Evolutionary conservation across 2,113 vertebrate species (phyloP), one percentile per base, ranked within the genome.

Genomic region (Anolis sagrei): DNA sequence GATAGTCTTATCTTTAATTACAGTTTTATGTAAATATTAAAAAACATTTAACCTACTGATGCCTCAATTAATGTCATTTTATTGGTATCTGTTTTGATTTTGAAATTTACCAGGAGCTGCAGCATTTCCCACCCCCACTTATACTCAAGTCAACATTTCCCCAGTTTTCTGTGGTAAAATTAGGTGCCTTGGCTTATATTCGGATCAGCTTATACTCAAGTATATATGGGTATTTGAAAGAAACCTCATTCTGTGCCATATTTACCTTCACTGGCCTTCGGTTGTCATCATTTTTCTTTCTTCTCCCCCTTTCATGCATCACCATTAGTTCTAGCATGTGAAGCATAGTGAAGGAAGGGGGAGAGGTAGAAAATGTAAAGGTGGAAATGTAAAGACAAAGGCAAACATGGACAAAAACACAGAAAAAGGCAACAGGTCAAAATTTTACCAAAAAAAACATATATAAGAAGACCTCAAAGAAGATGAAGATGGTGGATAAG

Each of bases 231-330:
- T 44, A 5, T 82, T 74, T 62, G 29, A 48, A 83, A 74, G 83
- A 75, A 81, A 87, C 84, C 61, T 83, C 76, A 76, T 27, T 7
- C 29, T 89, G n/a, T 58, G 19, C 32, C 76, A 89, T 83, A 90
- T 79, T 70, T 87, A 88, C 48, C 89, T 48, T 64, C 44, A 34
- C 39, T 74, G 36, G 11, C 36, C 54, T 73, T 85, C 82, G 86
- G 64, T 27, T 92, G 84, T 82, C 82, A 9, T 76, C 77, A 81
- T 82, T 34, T 32, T 88, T 87, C 74, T 62, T 69, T 62, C 86
- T 73, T 76, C 74, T 83, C 66, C 48, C 83, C 87, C 75, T 78
- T 82, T 80, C 73, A 85, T 72, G 81, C 58, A 88, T 79, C 10
- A 62, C 77, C 64, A 75, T 19, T 39, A 21, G 70, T 75, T 64